Conservation (phyloP, 2,888 invertebrate genomes). For the Lasius platythorax region DNA sequence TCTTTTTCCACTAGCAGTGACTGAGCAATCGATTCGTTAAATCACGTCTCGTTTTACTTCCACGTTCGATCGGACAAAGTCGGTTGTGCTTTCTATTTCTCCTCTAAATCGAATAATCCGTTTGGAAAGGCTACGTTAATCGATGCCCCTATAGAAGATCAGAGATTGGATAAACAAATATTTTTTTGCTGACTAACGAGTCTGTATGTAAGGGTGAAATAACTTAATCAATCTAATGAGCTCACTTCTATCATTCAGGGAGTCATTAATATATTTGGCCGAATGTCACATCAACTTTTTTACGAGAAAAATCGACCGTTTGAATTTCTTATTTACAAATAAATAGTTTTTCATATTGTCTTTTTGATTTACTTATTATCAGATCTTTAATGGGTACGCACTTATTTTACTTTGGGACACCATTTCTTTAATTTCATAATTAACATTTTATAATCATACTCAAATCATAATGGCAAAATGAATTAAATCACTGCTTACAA, state of each 20-base stretch:
- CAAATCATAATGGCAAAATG: not conserved
- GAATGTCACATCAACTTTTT: not conserved
- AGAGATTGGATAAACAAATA: not conserved
- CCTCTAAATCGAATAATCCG: constrained; percentile 18
- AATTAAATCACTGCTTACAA: not conserved
- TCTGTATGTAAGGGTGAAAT: not conserved
- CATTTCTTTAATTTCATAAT: not conserved
- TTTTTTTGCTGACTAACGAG: constrained; percentile 22
- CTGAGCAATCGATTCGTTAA: constrained; percentile 36
- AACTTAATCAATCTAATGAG: not conserved
- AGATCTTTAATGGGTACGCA: not conserved
- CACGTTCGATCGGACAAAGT: not conserved
- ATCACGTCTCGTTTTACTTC: constrained; percentile 16
- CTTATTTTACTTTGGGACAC: not conserved
- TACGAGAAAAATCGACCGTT: not conserved
- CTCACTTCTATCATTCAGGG: not conserved
- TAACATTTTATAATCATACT: not conserved
- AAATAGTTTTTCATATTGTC: not conserved
- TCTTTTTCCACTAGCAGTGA: not conserved
- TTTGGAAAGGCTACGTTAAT: constrained; percentile 34
- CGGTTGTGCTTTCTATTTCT: constrained; percentile 15
- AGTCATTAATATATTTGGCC: not conserved
- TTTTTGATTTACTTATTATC: not conserved
- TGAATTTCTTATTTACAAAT: not conserved
- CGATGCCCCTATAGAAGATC: not conserved